Evolutionary conservation across 2,888 invertebrate species (phyloP).

Genomic region (Osedax frankpressi): DNA sequence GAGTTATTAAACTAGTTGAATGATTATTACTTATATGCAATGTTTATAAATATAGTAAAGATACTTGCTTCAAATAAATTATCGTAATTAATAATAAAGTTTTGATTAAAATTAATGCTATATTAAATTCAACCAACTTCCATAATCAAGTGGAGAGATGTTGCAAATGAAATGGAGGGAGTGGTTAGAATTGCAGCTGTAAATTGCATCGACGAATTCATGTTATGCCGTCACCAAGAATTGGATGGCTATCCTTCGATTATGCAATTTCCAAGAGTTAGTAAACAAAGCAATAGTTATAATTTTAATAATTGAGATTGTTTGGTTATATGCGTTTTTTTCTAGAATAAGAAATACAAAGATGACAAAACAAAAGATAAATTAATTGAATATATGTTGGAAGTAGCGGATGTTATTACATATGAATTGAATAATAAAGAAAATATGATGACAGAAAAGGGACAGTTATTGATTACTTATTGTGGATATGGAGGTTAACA

Average conservation of each 20-base stretch:
- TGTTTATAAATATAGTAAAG: too few species aligned
- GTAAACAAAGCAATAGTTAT: background rate
- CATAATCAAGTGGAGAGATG: constrained; percentile 68
- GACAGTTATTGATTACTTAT: background rate
- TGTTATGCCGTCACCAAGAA: constrained; percentile 60
- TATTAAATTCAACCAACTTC: too few species aligned
- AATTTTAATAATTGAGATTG: background rate
- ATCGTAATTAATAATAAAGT: too few species aligned
- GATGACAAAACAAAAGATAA: background rate
- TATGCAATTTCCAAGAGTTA: background rate
- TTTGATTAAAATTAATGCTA: too few species aligned
- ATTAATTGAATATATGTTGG: background rate
- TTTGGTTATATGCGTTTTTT: background rate
- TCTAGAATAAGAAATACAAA: background rate
- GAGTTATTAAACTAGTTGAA: too few species aligned
- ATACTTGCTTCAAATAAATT: too few species aligned
- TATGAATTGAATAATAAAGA: background rate
- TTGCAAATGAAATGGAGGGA: constrained; percentile 65
- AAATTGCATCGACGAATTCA: constrained; percentile 73
- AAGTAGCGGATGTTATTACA: background rate
- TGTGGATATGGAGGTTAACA: background rate
- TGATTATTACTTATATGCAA: too few species aligned
- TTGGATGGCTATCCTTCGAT: constrained; percentile 66
- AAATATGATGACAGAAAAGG: background rate
- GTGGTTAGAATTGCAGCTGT: constrained; percentile 69